Conservation (phyloP, 2,888 invertebrate genomes). For the Beris morrisii region DNA sequence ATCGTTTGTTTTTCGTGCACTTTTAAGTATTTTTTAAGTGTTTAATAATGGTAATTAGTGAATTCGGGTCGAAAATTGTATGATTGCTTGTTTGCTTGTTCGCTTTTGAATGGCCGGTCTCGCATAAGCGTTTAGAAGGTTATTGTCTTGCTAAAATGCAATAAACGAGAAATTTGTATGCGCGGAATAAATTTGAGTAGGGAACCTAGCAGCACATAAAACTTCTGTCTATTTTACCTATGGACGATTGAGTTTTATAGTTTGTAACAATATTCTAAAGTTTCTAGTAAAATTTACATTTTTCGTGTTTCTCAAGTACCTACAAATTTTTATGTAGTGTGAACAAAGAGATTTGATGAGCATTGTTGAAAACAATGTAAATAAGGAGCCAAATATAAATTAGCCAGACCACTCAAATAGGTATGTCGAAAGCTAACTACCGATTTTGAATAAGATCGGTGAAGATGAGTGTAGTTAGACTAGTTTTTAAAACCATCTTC, state of each 20-base stretch:
- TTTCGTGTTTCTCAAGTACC: background rate
- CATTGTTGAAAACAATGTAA: too few relatives aligned
- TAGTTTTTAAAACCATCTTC: too few relatives aligned
- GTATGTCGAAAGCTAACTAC: too few relatives aligned
- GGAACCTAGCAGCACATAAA: background rate
- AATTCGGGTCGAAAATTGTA: conserved; percentile 14
- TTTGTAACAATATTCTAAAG: conserved; percentile 24
- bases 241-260: conserved; percentile 1
- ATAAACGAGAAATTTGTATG: conserved; percentile 28
- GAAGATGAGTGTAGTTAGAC: too few relatives aligned
- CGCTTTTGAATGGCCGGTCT: background rate
- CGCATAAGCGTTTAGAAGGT: background rate
- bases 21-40: conserved; percentile 30
- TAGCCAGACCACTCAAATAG: too few relatives aligned
- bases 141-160: conserved; percentile 29
- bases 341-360: conserved; percentile 8
- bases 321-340: conserved; percentile 24
- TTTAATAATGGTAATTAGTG: conserved; percentile 32
- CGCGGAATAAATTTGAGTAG: conserved; percentile 17
- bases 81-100: conserved; percentile 10
- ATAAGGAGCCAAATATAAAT: too few relatives aligned
- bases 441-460: too few relatives aligned
- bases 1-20: conserved; percentile 16
- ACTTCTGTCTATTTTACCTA: background rate
- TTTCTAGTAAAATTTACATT: conserved; percentile 14